Percentiles rank a stretch among this genome's conserved stretches.
Evolutionary conservation across 1,140 invertebrate species (phyloP).

Genomic region (Araneus ventricosus): DNA sequence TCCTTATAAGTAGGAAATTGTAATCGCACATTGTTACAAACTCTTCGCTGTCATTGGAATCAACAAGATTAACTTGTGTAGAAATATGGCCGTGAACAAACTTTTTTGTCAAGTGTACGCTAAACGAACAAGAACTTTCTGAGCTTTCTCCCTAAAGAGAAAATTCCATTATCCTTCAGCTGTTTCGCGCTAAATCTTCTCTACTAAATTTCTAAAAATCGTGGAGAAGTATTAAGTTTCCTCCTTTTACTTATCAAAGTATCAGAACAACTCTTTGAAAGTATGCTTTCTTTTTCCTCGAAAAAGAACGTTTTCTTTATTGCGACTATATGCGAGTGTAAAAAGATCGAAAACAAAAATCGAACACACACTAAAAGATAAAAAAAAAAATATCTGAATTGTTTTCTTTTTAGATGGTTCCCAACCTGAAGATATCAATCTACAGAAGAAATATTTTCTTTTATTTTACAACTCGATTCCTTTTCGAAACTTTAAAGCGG

Average conservation of each 20-base stretch:
- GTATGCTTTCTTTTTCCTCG: neutral
- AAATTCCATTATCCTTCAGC: neutral
- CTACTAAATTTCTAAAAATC: neutral
- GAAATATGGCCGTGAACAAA: too few species aligned
- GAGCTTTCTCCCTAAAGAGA: neutral
- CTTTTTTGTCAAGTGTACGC: too few species aligned
- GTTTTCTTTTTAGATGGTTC: conserved; percentile 28
- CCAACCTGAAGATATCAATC: conserved; percentile 13
- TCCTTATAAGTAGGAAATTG: too few species aligned
- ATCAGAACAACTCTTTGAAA: neutral
- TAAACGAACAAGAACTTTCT: too few species aligned
- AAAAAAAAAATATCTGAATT: neutral
- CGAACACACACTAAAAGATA: neutral
- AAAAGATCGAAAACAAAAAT: neutral
- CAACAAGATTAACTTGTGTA: too few species aligned
- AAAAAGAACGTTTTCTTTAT: neutral
- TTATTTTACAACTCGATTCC: conserved; percentile 1
- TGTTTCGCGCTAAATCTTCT: neutral
- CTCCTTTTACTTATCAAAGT: neutral
- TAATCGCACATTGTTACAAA: too few species aligned
- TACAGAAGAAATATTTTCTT: conserved; percentile 10
- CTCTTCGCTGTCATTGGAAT: too few species aligned
- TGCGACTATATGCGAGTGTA: neutral
- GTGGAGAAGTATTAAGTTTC: neutral
- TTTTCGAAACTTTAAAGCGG: conserved; percentile 34